Base-by-base conservation (phyloP, 2,113 vertebrate genomes). In the Okapia johnstoni region DNA sequence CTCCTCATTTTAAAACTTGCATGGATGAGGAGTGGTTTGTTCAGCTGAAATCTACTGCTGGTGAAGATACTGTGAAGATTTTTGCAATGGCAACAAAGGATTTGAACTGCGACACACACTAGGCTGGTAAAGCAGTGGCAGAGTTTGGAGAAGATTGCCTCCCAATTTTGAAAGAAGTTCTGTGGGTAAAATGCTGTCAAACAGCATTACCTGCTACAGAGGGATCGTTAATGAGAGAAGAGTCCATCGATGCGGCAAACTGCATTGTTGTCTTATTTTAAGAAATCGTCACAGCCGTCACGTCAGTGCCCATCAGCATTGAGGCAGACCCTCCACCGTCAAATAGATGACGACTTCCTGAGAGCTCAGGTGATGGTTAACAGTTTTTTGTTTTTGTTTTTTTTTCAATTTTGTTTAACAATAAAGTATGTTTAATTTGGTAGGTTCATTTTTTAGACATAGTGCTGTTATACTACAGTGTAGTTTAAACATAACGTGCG, bases 1-100 rank as follows among this genome's bases (percentile, higher is more conserved):
- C 17, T 1, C 28, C 77, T 52, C 0, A 0, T 33, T 2, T 7
- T 52, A 28, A 12, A 33, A 33, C 48, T n/a, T 6, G 10, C 3
- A 1, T 7, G 0, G 28, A n/a, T 21, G 17, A 80, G 77, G 48
- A 80, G 48, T n/a, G 28, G 77, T 30, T 79, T 79, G 15, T 19
- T 46, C 76, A 48, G 43, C 21, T 9, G 16, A n/a, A 52, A 21
- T 12, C 77, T 4, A 2, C 40, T 77, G 73, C 30, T n/a, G 77
- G 16, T 7, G 77, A 80, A 52, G 48, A n/a, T n/a, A 48, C 63
- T 21, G 33, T 50, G 16, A n/a, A 52, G 77, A 33, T 52, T n/a
- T 30, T 33, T 52, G 30, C 33, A 80, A 21, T 33, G 77, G 50
- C 46, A 11, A 80, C 28, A 11, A 80, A 80, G 16, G 28, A 50